These are phyloP conservation scores for Aldrovandia affinis DNA, from an alignment of 2,797 vertebrate genomes.

Conservation along the genomic window DNA sequence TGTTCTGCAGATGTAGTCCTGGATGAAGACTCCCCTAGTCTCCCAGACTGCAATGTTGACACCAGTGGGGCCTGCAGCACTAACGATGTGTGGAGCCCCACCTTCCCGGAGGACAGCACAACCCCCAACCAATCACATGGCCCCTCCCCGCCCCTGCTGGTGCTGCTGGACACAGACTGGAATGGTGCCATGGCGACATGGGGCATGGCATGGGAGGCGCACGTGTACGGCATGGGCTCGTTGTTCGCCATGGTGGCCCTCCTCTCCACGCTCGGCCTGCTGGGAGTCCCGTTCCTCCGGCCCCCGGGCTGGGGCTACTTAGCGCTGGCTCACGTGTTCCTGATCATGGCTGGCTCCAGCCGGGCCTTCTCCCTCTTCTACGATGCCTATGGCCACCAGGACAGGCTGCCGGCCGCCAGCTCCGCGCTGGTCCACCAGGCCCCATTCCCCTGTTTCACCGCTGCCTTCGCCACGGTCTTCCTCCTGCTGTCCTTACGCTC, in stretches of 20 bases:
- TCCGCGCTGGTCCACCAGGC: constrained; percentile 83
- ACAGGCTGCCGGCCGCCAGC: constrained; percentile 71
- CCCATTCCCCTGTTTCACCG: constrained; percentile 85
- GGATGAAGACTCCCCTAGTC: constrained; percentile 49
- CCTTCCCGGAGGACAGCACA: constrained; percentile 54
- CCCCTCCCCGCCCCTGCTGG: constrained; percentile 73
- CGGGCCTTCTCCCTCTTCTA: constrained; percentile 84
- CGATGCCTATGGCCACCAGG: constrained; percentile 84
- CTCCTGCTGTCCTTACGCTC: constrained; percentile 84
- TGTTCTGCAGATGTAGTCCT: constrained; percentile 32
- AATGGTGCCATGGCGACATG: constrained; percentile 82
- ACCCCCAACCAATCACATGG: constrained; percentile 62
- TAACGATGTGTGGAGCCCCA: constrained; percentile 59
- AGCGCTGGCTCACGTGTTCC: constrained; percentile 78
- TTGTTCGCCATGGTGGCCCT: constrained; percentile 79
- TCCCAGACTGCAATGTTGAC: constrained; percentile 63
- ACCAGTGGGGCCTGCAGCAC: constrained; percentile 65
- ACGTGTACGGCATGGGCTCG: constrained; percentile 82
- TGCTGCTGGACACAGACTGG: constrained; percentile 83
- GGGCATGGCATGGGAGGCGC: constrained; percentile 88
- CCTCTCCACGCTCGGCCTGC: constrained; percentile 78
- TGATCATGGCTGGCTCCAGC: constrained; percentile 75
- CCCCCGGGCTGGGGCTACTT: constrained; percentile 80
- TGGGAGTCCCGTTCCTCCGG: constrained; percentile 79
- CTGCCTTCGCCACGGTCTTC: constrained; percentile 83